Evolutionary conservation across 2,797 vertebrate species (phyloP).

Genomic region (Crax fasciolata): DNA sequence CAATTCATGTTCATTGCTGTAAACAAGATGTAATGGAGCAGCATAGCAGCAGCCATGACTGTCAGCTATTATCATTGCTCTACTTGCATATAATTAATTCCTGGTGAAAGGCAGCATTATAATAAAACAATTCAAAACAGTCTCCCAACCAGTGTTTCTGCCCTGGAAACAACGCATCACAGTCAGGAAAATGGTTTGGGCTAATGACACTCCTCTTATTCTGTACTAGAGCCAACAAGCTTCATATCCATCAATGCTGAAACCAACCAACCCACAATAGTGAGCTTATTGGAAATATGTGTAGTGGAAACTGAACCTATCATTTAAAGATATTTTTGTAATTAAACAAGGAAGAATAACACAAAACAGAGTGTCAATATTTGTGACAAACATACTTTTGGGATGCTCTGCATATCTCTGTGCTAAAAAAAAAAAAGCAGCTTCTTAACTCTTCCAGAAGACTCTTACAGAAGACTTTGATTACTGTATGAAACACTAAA

Average conservation of each 20-base stretch:
- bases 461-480: not conserved
- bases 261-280: not conserved
- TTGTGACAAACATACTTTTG: not conserved
- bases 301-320: not conserved
- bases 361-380: not conserved
- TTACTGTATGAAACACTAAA: not conserved
- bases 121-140: conserved; percentile 38
- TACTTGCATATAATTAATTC: conserved; percentile 53
- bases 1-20: not conserved
- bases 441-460: not conserved
- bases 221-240: not conserved
- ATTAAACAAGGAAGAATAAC: not conserved
- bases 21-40: conserved; percentile 60
- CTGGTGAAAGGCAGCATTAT: conserved; percentile 32
- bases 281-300: not conserved
- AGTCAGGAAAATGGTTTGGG: conserved; percentile 8
- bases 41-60: conserved; percentile 12
- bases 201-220: not conserved
- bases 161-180: conserved; percentile 6
- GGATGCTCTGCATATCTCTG: not conserved
- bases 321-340: not conserved
- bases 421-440: not conserved
- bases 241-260: not conserved
- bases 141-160: not conserved
- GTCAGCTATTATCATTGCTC: conserved; percentile 38